Base-by-base conservation (phyloP, 2,888 invertebrate genomes). In the Nasonovia ribisnigri region DNA sequence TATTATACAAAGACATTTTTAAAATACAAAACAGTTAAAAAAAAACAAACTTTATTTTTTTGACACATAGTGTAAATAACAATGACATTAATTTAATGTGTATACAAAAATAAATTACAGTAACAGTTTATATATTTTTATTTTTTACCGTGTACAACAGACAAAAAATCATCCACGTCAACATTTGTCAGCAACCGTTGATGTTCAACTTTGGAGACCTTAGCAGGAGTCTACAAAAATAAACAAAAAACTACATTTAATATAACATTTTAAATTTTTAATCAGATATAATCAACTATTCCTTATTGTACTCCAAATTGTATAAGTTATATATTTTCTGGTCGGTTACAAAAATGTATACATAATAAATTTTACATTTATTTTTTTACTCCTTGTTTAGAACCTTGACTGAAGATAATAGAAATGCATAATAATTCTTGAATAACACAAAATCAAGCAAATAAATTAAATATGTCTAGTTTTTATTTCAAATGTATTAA, bases 91-190 rank as follows among this genome's bases (percentile, higher is more conserved):
- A 67, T n/a, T 67, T n/a, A 67, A 67, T n/a, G 29, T 67, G 4
- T 67, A 60, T 11, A 60, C 29, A 60, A 29, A 60, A 60, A 60
- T 60, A 60, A 60, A 60, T 60, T 10, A 60, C 29, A 29, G 29
- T 29, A 67, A 67, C n/a, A 88, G 11, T 54, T 54, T 24, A 13
- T 54, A 42, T 24, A 24, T 26, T 42, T 92, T 88, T 36, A 90
- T 67, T 93, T 89, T 90, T 42, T 54, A n/a, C 93, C 90, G n/a
- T 93, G 93, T 84, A 93, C 90, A 29, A 93, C 89, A 16, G 90
- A 93, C 48, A 93, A 93, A 90, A 93, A 93, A 48, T 93, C 90
- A 90, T 93, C 90, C 46, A 93, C 93, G 13, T 93, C 43, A 42
- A 93, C 60, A 90, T 93, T 93, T 46, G 29, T 93, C 48, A 93